These are phyloP conservation scores for Zaprionus tsacasi DNA, from an alignment of 1,140 invertebrate genomes.

Conservation along the genomic window DNA sequence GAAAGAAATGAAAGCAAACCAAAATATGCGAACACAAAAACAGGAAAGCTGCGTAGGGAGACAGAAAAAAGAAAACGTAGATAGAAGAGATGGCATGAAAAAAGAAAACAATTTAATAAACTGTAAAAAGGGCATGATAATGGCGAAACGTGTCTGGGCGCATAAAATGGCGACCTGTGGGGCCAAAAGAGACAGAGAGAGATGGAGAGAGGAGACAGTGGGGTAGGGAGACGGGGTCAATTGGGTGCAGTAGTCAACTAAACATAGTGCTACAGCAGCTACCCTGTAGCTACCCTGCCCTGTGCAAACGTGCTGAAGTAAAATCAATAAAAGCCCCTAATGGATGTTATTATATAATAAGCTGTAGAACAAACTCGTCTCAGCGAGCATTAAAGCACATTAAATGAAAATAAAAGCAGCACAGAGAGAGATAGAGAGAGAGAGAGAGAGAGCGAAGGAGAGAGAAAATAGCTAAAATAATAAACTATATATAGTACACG, in stretches of 20 bases:
- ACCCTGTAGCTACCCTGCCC: slow-evolving; percentile 3
- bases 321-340: slow-evolving; percentile 79
- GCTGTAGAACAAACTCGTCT: slow-evolving; percentile 70
- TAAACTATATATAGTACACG: neutral
- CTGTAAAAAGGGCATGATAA: slow-evolving; percentile 79
- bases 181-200: neutral
- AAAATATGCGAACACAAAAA: slow-evolving; percentile 27
- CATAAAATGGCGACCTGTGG: slow-evolving; percentile 39
- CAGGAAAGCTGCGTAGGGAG: slow-evolving; percentile 10
- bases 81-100: slow-evolving; percentile 17
- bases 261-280: slow-evolving; percentile 27
- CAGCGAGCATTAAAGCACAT: slow-evolving; percentile 66
- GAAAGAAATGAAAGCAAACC: slow-evolving; percentile 29
- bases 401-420: slow-evolving; percentile 62
- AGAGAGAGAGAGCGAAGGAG: neutral
- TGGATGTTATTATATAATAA: slow-evolving; percentile 82
- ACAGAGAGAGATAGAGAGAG: no score
- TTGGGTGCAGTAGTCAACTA: slow-evolving; percentile 46
- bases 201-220: neutral
- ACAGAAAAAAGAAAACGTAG: slow-evolving; percentile 17
- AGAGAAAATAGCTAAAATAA: slow-evolving; percentile 23
- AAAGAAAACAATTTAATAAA: slow-evolving; percentile 77
- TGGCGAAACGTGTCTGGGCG: slow-evolving; percentile 69
- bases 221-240: slow-evolving; percentile 12
- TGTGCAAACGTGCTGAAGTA: slow-evolving; percentile 66